Conservation (phyloP, 1,140 invertebrate genomes). For the Bombus superbus region DNA sequence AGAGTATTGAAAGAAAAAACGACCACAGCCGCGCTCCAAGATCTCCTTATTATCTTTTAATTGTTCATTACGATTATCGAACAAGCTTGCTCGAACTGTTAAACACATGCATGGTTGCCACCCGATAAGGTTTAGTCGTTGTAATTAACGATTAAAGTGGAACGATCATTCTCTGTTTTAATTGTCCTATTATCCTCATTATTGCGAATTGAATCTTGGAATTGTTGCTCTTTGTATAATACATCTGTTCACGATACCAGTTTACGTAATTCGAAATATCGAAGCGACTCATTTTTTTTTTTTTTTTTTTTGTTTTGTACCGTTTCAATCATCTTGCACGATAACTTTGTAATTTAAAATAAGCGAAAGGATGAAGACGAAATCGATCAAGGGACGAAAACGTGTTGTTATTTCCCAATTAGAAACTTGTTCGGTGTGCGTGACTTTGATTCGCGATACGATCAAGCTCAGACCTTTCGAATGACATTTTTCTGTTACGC, state of each 20-base stretch:
- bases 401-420: constrained; percentile 20
- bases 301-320: too few species aligned
- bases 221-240: not conserved
- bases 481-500: constrained; percentile 25
- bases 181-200: not conserved
- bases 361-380: not conserved
- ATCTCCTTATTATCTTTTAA: constrained; percentile 18
- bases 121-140: too few species aligned
- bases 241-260: too few species aligned
- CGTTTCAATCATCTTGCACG: too few species aligned
- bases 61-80: not conserved
- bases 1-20: constrained; percentile 12
- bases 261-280: too few species aligned
- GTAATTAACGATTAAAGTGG: not conserved
- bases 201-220: not conserved
- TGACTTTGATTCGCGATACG: constrained; percentile 30
- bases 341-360: not conserved
- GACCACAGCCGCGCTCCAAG: not conserved
- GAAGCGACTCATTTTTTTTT: too few species aligned
- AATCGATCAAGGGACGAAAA: not conserved
- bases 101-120: not conserved
- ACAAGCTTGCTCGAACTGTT: not conserved
- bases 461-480: constrained; percentile 10
- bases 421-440: not conserved
- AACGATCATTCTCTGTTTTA: not conserved